Conservation (phyloP, 1,140 invertebrate species). For the Dolichoris vasculosae region DNA sequence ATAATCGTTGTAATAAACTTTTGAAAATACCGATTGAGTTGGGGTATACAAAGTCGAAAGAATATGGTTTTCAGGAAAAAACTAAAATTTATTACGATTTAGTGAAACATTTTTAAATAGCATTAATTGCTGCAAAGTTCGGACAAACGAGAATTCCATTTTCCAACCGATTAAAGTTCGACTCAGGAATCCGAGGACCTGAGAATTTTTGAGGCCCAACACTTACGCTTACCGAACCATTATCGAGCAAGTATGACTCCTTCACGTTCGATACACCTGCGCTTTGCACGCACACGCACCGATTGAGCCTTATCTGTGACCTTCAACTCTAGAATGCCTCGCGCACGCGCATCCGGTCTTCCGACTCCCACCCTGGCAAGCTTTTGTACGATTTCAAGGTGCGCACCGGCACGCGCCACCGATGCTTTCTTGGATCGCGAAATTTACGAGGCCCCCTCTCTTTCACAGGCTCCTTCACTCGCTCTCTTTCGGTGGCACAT, state of each 20-base stretch:
- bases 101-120: slow-evolving; percentile 3
- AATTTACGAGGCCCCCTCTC: neutral
- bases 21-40: too few species aligned
- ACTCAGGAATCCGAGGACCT: neutral
- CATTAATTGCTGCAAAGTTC: neutral
- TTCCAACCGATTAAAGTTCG: too few species aligned
- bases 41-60: neutral
- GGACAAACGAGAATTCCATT: too few species aligned
- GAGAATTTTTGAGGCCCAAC: neutral
- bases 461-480: too few species aligned
- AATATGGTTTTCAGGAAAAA: neutral
- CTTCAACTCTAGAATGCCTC: neutral
- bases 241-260: too few species aligned
- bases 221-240: too few species aligned
- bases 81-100: neutral
- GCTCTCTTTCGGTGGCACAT: neutral
- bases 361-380: neutral
- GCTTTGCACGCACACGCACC: neutral
- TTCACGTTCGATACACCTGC: neutral
- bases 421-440: neutral
- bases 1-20: neutral
- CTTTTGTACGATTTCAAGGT: slow-evolving; percentile 47
- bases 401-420: slow-evolving; percentile 37
- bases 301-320: neutral
- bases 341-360: neutral